Base-by-base conservation (phyloP, 2,797 vertebrate genomes). In the Chiroxiphia lanceolata region DNA sequence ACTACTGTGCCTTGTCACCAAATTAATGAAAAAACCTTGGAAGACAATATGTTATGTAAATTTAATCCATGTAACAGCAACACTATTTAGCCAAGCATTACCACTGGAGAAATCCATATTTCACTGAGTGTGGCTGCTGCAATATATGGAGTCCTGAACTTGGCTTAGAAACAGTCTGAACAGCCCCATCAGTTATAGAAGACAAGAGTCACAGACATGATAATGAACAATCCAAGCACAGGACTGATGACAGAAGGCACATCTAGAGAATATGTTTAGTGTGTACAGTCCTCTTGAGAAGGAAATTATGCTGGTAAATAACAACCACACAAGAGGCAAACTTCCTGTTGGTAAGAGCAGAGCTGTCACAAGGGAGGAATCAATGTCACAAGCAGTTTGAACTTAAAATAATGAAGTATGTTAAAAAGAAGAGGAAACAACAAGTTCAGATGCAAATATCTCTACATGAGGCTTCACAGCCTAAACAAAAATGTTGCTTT, bases 21-120 rank as follows among this genome's bases (percentile, higher is more conserved):
- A 95, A 91, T 86, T 53, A 92, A 94, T 91, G 69, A 77, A 38
- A 83, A 92, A 61, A 27, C 13, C 44, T 83, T 68, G 76, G 50
- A 92, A 83, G 65, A 68, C 69, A 89, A 77, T 69, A 61, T 40
- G 36, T 92, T 88, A 80, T 70, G 79, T 83, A 93, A 87, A 95
- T 91, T 80, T 93, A 90, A 94, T 88, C 70, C 12, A 0, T 48
- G 69, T 56, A 92, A 60, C 57, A 92, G 72, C 69, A 81, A n/a
- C 36, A 21, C 64, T 70, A 34, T 76, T 83, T 81, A 86, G 89
- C 36, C 85, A 86, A 83, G 76, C 9, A 23, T 83, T 83, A 76
- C n/a, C 47, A 47, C 74, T 59, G 48, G 42, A 90, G 72, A 91
- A 83, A 86, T 83, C 23, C 48, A 4, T 67, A 61, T 93, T 89